phyloP scores from a whole-genome alignment of 1,140 invertebrate genomes.

The Rhagoletis zephyria region DNA sequence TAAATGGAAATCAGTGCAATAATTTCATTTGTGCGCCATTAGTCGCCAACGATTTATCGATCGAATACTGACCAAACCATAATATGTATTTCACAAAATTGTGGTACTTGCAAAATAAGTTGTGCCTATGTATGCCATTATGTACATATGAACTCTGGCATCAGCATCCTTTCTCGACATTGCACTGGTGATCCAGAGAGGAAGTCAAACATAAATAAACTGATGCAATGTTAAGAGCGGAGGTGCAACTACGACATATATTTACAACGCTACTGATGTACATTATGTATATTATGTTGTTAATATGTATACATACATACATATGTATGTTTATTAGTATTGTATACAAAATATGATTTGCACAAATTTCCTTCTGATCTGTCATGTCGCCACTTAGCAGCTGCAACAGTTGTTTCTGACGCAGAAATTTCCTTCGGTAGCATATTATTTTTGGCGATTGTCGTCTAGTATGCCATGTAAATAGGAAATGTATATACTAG shows the following conservation, averaged over 20 bases:
- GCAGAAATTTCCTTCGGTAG: background rate
- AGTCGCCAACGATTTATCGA: slow-evolving; percentile 1
- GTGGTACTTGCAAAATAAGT: background rate
- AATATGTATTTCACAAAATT: background rate
- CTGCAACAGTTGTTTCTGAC: slow-evolving; percentile 44
- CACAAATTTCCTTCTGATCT: background rate
- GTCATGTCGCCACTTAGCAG: background rate
- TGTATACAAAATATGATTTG: background rate
- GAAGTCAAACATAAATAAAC: slow-evolving; percentile 32
- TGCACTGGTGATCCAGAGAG: slow-evolving; percentile 45
- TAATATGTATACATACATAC: background rate
- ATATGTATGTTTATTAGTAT: background rate
- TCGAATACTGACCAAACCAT: background rate
- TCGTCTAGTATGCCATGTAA: too few relatives aligned
- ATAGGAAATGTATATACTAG: too few relatives aligned
- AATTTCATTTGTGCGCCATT: slow-evolving; percentile 39
- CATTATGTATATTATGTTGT: too few relatives aligned
- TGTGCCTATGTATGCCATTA: background rate
- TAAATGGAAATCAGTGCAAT: slow-evolving; percentile 35
- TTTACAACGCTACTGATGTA: background rate
- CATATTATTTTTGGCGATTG: background rate
- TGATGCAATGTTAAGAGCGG: too few relatives aligned
- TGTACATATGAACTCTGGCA: background rate
- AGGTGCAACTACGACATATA: too few relatives aligned
- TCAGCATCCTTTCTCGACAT: slow-evolving; percentile 35